Conservation (phyloP, 2,888 invertebrate species). For the Spisula subtruncata region DNA sequence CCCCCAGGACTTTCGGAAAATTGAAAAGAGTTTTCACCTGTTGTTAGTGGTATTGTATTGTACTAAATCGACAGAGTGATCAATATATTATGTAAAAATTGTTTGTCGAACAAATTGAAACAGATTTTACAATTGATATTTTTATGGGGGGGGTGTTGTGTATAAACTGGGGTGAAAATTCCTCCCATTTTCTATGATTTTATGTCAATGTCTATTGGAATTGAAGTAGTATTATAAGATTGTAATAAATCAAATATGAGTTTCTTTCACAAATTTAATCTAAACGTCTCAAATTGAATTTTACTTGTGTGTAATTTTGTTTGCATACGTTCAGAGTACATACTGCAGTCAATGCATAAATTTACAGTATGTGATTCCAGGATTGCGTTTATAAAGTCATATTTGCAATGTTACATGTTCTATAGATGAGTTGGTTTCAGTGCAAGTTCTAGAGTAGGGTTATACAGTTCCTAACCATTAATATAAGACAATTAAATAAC, state of each 20-base stretch:
- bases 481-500: neutral
- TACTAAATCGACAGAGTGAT: conserved; percentile 23
- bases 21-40: conserved; percentile 52
- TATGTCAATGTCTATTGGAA: neutral
- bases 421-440: neutral
- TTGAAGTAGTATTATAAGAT: neutral
- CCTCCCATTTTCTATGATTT: neutral
- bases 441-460: neutral
- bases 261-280: neutral
- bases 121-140: conserved; percentile 24
- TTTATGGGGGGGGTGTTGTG: neutral
- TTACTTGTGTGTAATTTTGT: neutral
- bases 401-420: neutral
- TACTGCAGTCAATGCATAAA: neutral
- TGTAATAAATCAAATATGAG: neutral
- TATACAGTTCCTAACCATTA: neutral
- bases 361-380: neutral
- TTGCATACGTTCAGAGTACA: neutral
- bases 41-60: conserved; percentile 11
- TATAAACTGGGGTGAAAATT: neutral
- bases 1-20: conserved; percentile 43
- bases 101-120: conserved; percentile 48
- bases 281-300: neutral
- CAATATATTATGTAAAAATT: conserved; percentile 39
- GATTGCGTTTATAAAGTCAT: neutral